phyloP scores from a whole-genome alignment of 2,888 invertebrate genomes.

The Quadriops clusia region DNA sequence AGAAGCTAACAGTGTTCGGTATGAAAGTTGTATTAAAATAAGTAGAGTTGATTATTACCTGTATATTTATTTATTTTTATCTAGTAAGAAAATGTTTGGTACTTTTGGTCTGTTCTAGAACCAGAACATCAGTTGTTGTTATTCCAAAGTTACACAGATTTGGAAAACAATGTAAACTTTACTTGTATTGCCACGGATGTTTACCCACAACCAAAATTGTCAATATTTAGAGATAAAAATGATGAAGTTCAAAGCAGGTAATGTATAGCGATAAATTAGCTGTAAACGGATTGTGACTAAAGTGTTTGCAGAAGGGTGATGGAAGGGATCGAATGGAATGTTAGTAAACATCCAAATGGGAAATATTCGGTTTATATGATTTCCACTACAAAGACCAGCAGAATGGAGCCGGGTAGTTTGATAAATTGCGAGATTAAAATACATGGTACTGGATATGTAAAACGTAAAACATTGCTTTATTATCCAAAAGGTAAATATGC shows the following conservation, averaged over 20 bases:
- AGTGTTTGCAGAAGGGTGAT: slow-evolving; percentile 11
- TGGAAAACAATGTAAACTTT: slow-evolving; percentile 33
- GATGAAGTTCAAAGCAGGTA: slow-evolving; percentile 25
- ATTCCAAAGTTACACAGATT: slow-evolving; percentile 22
- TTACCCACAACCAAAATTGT: slow-evolving; percentile 34
- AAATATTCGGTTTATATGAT: slow-evolving; percentile 28
- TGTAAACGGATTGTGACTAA: not conserved
- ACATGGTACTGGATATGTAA: slow-evolving; percentile 35
- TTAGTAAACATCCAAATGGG: slow-evolving; percentile 26
- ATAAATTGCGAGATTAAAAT: slow-evolving; percentile 34
- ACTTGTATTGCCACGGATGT: slow-evolving; percentile 36
- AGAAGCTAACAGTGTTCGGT: slow-evolving; percentile 58
- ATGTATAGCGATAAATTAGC: not conserved
- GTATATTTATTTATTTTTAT: not conserved
- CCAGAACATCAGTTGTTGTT: slow-evolving; percentile 29
- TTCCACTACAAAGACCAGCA: slow-evolving; percentile 23
- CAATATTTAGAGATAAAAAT: slow-evolving; percentile 29
- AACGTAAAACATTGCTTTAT: slow-evolving; percentile 31
- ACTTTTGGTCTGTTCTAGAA: slow-evolving; percentile 22
- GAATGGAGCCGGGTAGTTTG: slow-evolving; percentile 28
- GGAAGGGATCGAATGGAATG: slow-evolving; percentile 31
- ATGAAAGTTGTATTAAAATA: slow-evolving; percentile 22
- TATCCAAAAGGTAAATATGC: slow-evolving; percentile 28
- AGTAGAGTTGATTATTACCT: not conserved
- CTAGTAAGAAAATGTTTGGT: not conserved